Evolutionary conservation across 2,113 vertebrate species (phyloP).

Genomic region (Toxotes jaculatrix): DNA sequence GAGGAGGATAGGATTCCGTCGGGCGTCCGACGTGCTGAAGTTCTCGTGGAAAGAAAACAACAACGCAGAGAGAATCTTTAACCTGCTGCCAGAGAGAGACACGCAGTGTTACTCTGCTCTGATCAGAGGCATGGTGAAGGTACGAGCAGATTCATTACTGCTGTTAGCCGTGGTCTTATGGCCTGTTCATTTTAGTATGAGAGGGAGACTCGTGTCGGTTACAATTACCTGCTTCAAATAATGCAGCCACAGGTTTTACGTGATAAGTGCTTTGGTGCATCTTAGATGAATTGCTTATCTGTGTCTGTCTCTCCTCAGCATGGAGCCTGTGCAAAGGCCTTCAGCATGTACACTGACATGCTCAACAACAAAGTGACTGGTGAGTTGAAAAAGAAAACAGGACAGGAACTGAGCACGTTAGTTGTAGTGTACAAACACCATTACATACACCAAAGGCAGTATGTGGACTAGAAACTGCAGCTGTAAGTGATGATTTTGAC

Average conservation of each 20-base stretch:
- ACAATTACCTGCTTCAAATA: background rate
- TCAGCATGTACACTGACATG: conserved; percentile 88
- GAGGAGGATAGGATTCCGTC: conserved; percentile 23
- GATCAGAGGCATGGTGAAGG: conserved; percentile 97
- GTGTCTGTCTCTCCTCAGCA: conserved; percentile 81
- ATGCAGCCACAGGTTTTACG: background rate
- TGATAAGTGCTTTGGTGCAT: background rate
- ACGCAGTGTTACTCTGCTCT: conserved; percentile 89
- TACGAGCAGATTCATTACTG: conserved; percentile 49
- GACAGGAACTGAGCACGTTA: background rate
- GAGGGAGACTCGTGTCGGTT: background rate
- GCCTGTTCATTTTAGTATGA: background rate
- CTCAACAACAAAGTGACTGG: conserved; percentile 90
- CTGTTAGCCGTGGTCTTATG: too few relatives aligned
- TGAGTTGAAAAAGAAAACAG: conserved; percentile 70
- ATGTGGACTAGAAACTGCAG: background rate
- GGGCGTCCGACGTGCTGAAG: conserved; percentile 15
- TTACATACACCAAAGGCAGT: background rate
- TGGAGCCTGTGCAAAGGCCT: conserved; percentile 85
- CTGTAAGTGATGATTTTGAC: background rate
- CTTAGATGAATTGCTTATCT: background rate
- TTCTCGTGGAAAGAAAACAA: conserved; percentile 88
- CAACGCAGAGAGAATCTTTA: conserved; percentile 94
- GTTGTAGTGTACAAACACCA: background rate
- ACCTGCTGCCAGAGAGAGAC: conserved; percentile 91